A percentile compares a stretch with the other conserved stretches of the same genome.
Conservation (phyloP, 30 jellyfish, hydroid and myxozoan species). For the Chrysaora quinquecirrha region DNA sequence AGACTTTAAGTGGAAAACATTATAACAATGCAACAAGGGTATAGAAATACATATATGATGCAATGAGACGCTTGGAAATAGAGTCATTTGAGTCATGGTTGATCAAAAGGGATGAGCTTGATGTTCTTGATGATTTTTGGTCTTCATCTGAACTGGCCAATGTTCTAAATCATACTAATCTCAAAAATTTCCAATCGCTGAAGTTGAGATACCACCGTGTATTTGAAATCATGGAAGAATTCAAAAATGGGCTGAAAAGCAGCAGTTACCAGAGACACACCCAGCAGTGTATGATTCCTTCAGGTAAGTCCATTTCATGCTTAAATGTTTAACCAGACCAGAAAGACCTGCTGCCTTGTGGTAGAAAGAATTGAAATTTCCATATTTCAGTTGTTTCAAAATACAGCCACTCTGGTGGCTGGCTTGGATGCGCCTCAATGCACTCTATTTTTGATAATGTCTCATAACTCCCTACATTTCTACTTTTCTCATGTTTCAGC, state of each 20-base stretch:
- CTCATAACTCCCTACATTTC: neutral
- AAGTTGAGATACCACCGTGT: neutral
- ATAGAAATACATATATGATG: constrained; percentile 15
- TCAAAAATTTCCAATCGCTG: neutral
- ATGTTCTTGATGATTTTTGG: no score
- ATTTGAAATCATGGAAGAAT: neutral
- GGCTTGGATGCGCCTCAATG: no score
- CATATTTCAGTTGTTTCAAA: neutral
- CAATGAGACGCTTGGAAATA: constrained; percentile 9
- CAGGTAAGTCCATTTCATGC: neutral
- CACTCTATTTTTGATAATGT: neutral
- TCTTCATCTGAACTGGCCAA: neutral
- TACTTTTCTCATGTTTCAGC: constrained; percentile 15
- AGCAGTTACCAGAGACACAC: constrained; percentile 5
- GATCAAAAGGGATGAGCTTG: neutral
- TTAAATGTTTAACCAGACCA: neutral
- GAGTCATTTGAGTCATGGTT: neutral
- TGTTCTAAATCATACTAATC: no score
- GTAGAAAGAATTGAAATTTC: neutral
- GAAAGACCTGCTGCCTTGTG: neutral
- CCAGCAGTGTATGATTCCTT: constrained; percentile 5
- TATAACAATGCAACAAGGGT: constrained; percentile 48
- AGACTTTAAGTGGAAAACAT: constrained; percentile 23
- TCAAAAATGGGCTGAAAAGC: constrained; percentile 17
- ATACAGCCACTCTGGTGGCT: neutral